Percentiles rank a stretch among this genome's conserved stretches.
Conservation (phyloP, 30 jellyfish, hydroid and myxozoan species). For the Chironex yamaguchii region DNA sequence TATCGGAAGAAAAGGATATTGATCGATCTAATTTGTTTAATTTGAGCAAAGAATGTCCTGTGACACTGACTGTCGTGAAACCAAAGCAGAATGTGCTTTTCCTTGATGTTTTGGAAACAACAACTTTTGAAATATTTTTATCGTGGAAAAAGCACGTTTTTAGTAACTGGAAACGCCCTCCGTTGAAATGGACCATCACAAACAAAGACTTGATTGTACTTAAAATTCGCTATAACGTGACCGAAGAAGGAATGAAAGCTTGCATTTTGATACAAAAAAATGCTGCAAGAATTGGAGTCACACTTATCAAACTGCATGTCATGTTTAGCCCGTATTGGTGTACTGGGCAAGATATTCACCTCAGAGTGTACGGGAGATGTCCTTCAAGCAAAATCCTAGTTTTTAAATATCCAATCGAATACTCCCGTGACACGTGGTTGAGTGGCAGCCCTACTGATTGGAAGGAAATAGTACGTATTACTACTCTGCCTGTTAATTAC, state of each 20-base stretch:
- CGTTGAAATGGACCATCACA: not conserved
- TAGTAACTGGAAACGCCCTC: not conserved
- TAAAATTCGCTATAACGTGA: not conserved
- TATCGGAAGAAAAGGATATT: no score
- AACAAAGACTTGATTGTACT: not conserved
- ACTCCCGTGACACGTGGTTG: slow-evolving; percentile 35
- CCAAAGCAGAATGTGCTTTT: not conserved
- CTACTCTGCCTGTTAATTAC: slow-evolving; percentile 79
- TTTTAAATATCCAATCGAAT: slow-evolving; percentile 65
- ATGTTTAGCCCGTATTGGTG: slow-evolving; percentile 49
- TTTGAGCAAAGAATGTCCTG: no score
- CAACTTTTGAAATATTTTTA: not conserved
- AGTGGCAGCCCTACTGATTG: slow-evolving; percentile 60
- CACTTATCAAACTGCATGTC: slow-evolving; percentile 20
- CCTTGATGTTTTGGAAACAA: not conserved
- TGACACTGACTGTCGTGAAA: not conserved
- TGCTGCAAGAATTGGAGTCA: slow-evolving; percentile 14
- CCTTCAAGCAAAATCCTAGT: slow-evolving; percentile 56
- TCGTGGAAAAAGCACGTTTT: not conserved
- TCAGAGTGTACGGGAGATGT: slow-evolving; percentile 70
- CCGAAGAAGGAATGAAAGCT: not conserved
- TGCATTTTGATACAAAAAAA: slow-evolving; percentile 46
- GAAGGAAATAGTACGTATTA: slow-evolving; percentile 65
- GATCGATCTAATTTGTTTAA: no score
- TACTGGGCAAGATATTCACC: slow-evolving; percentile 1